Evolutionary conservation across 1,140 invertebrate genomes (phyloP), one percentile per base, ranked within the genome.

Genomic region (Anastatus disparis): DNA sequence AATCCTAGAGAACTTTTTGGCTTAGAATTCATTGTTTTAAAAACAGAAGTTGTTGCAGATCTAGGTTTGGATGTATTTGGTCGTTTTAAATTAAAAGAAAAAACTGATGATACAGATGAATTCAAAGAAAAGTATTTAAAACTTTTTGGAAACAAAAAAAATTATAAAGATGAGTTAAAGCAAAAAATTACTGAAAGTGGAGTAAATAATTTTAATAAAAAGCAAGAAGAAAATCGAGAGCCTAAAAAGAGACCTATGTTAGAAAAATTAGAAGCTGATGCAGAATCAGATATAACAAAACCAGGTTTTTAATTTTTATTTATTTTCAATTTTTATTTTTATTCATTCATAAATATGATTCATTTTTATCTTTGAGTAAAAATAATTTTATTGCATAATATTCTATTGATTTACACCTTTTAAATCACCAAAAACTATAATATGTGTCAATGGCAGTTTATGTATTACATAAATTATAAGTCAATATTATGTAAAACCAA

Each of bases 1-100:
- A 86, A 86, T 78, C 77, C 78, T 0, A 76, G 78, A 69, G 81
- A 79, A 50, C 27, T 85, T 2, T 86, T 86, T 75, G 84, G 84
- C 13, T 61, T 86, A 1, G 69, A 71, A 7, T 85, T 81, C 15
- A 75, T 86, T 1, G 76, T 78, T 27, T 68, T 85, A 0, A 77
- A 78, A 65, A 84, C 83, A 17, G 84, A 86, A 72, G 76, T 82
- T 4, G 42, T 64, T 1, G 67, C 83, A 6, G 81, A 85, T 71
- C 64, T 82, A 29, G 79, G 78, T 8, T n/a, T 82, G 6, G 78
- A 86, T 73, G 62, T 83, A 8, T 85, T 85, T 75, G 84, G 83
- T 10, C 77, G 77, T 29, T 85, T 85, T 48, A 86, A 84, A 72
- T 29, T 84, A 7, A 84, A 84, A 72, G 65, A 79, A 1, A 22